Percentiles rank a stretch among this genome's conserved stretches.
Conservation (phyloP, 1,140 invertebrate species). For the Artemia franciscana region DNA sequence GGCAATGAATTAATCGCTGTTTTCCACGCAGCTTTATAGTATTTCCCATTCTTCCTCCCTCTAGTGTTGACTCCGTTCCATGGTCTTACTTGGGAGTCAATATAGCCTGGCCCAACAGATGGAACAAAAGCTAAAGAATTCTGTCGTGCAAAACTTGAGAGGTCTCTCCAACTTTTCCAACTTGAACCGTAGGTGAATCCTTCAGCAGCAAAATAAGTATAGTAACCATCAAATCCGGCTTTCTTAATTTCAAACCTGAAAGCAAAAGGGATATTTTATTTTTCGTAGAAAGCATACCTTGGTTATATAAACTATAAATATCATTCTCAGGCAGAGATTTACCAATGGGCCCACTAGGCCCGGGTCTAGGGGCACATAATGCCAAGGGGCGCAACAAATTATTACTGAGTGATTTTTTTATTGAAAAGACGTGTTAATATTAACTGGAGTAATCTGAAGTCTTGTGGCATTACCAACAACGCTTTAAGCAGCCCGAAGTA, state of each 20-base stretch:
- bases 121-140: slow-evolving; percentile 24
- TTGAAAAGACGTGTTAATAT: no score
- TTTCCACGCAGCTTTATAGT: slow-evolving; percentile 21
- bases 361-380: no score
- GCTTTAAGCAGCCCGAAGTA: no score
- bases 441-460: no score
- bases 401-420: no score
- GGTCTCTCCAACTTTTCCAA: slow-evolving; percentile 21
- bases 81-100: slow-evolving; percentile 24
- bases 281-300: background rate
- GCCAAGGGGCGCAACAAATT: no score
- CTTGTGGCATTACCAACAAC: no score
- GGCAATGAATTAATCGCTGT: slow-evolving; percentile 18
- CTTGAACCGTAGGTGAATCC: slow-evolving; percentile 24
- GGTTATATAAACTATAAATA: no score
- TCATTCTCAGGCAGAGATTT: no score
- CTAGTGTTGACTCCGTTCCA: slow-evolving; percentile 24
- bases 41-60: slow-evolving; percentile 20
- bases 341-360: no score
- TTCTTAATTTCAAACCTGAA: slow-evolving; percentile 15
- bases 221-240: slow-evolving; percentile 26
- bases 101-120: slow-evolving; percentile 26
- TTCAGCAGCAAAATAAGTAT: slow-evolving; percentile 28
- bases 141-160: slow-evolving; percentile 17
- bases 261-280: no score